Evolutionary conservation across 2,113 vertebrate species (phyloP).

Genomic region (Rhagologus leucostigma): DNA sequence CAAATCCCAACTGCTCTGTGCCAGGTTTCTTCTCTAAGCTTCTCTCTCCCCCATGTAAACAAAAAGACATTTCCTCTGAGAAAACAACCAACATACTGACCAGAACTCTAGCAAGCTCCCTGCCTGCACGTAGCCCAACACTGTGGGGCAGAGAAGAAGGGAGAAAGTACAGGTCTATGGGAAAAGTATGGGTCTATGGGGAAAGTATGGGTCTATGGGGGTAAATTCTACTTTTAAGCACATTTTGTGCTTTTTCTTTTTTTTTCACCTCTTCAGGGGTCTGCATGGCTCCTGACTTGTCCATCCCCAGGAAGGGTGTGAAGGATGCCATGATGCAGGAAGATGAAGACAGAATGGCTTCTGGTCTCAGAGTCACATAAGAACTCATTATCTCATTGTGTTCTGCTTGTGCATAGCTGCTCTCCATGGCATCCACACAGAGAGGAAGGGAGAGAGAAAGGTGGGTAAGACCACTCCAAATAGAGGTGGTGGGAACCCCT

Average conservation of each 20-base stretch:
- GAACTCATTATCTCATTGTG: neutral
- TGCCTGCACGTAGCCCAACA: neutral
- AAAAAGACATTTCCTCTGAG: conserved; percentile 52
- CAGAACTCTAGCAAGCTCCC: neutral
- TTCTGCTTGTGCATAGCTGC: neutral
- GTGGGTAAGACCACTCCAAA: neutral
- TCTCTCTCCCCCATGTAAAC: conserved; percentile 49
- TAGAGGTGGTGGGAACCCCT: neutral
- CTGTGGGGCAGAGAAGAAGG: neutral
- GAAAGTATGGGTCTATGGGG: neutral
- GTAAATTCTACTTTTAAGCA: neutral
- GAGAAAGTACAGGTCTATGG: neutral
- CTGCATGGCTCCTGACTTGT: neutral
- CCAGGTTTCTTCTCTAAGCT: conserved; percentile 73
- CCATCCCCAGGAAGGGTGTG: neutral
- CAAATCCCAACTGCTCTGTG: conserved; percentile 75
- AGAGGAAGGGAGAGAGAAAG: neutral
- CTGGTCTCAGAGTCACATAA: neutral
- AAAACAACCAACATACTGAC: neutral
- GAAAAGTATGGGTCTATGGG: neutral
- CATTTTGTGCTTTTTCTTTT: neutral
- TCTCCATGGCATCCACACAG: conserved; percentile 11
- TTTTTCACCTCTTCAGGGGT: neutral
- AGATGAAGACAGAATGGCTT: neutral
- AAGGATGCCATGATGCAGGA: neutral